These are phyloP conservation scores for Corythoichthys intestinalis DNA, from an alignment of 2,113 vertebrate species.

Conservation along the genomic window DNA sequence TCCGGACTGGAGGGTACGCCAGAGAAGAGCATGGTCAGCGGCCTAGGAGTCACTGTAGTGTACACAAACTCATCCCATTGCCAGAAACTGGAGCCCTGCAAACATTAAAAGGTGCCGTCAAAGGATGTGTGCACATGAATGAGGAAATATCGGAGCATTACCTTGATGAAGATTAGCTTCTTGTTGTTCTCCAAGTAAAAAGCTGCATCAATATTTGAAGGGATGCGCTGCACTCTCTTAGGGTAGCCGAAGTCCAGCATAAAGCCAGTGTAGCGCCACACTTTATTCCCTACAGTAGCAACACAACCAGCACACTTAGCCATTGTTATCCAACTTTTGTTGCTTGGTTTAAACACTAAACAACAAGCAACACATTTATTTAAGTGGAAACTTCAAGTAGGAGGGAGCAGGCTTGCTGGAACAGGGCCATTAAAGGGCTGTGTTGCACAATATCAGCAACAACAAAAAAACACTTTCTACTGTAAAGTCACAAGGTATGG, in stretches of 20 bases:
- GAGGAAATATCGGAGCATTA: constrained; percentile 37
- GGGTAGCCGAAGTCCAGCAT: constrained; percentile 78
- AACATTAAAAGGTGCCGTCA: neutral
- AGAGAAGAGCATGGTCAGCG: constrained; percentile 74
- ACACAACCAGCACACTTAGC: neutral
- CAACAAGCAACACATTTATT: no score
- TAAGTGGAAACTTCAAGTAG: no score
- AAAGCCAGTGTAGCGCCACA: constrained; percentile 80
- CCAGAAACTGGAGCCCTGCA: constrained; percentile 74
- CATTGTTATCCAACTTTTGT: neutral
- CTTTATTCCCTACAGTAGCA: constrained; percentile 72
- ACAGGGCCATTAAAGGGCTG: no score
- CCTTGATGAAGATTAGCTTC: constrained; percentile 87
- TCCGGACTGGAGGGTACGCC: constrained; percentile 71
- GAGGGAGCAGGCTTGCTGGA: no score
- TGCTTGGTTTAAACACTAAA: neutral
- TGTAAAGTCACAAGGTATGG: no score
- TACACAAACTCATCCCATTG: constrained; percentile 81
- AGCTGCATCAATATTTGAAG: constrained; percentile 77
- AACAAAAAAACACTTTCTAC: no score
- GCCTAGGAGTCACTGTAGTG: constrained; percentile 74
- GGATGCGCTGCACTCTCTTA: constrained; percentile 74
- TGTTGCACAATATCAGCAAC: no score
- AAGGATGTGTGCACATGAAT: neutral
- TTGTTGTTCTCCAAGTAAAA: constrained; percentile 80